These are phyloP conservation scores for Vicugna pacos DNA, from an alignment of 2,113 vertebrate species.

Conservation along the genomic window DNA sequence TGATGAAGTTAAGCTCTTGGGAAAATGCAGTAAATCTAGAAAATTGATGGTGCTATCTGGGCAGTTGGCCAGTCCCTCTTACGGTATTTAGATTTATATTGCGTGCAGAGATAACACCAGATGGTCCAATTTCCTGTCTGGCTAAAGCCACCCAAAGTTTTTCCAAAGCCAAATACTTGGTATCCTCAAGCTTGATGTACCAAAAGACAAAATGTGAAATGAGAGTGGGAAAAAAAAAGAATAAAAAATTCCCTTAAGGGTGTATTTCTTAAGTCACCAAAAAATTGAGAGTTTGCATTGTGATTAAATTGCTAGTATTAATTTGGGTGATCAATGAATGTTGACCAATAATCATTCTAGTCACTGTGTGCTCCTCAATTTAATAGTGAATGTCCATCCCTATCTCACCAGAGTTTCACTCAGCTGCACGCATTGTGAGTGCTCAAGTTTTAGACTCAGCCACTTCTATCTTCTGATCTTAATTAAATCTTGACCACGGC, in stretches of 20 bases:
- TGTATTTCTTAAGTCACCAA: background rate
- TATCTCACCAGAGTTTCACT: background rate
- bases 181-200: background rate
- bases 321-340: background rate
- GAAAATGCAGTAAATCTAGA: slow-evolving; percentile 17
- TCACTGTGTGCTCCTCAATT: background rate
- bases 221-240: background rate
- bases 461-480: background rate
- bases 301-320: background rate
- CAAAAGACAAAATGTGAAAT: slow-evolving; percentile 14
- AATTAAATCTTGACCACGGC: background rate
- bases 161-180: slow-evolving; percentile 1
- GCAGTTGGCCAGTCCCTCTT: background rate
- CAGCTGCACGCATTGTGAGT: background rate
- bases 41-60: background rate
- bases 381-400: background rate
- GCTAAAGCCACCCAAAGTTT: background rate
- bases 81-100: background rate
- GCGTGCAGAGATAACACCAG: background rate
- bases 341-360: background rate
- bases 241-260: background rate
- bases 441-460: background rate
- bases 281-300: background rate
- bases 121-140: background rate
- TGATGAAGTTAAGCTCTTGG: background rate